A percentile compares a stretch with the other conserved stretches of the same genome.
These are phyloP conservation scores for Eupelmus urozonus DNA, from an alignment of 2,888 invertebrate genomes.

Conservation along the genomic window DNA sequence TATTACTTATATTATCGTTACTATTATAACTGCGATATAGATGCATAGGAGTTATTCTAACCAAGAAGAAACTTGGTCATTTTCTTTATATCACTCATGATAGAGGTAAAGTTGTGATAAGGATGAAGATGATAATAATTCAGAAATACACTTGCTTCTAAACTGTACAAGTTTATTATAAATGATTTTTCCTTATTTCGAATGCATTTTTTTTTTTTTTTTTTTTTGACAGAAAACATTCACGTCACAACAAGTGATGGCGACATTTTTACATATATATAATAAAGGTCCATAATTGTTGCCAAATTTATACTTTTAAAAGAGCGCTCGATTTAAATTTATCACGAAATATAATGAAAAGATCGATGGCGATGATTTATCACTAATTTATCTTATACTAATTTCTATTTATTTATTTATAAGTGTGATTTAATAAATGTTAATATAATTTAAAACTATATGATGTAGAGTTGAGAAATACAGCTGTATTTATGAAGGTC, in stretches of 20 bases:
- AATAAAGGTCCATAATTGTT: too few relatives aligned
- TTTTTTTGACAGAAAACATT: conserved; percentile 22
- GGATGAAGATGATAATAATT: not conserved
- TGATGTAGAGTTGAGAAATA: too few relatives aligned
- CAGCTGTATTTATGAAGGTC: too few relatives aligned
- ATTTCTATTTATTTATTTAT: conserved; percentile 23
- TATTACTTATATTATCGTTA: not conserved
- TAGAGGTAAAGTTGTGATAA: not conserved
- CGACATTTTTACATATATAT: conserved; percentile 22
- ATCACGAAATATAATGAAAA: not conserved
- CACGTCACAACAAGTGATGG: not conserved
- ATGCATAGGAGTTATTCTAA: conserved; percentile 7
- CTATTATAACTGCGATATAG: not conserved
- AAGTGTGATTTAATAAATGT: too few relatives aligned
- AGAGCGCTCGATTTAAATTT: not conserved
- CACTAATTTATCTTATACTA: not conserved
- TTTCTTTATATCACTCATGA: conserved; percentile 25
- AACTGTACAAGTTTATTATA: not conserved
- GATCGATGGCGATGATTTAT: not conserved
- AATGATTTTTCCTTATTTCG: too few relatives aligned
- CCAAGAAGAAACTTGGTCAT: conserved; percentile 18
- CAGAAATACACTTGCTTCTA: conserved; percentile 6
- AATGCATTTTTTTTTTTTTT: not conserved
- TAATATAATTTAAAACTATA: too few relatives aligned
- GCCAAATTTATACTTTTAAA: too few relatives aligned